Base-by-base conservation (phyloP, 2,888 invertebrate species). In the Campaea margaritaria region DNA sequence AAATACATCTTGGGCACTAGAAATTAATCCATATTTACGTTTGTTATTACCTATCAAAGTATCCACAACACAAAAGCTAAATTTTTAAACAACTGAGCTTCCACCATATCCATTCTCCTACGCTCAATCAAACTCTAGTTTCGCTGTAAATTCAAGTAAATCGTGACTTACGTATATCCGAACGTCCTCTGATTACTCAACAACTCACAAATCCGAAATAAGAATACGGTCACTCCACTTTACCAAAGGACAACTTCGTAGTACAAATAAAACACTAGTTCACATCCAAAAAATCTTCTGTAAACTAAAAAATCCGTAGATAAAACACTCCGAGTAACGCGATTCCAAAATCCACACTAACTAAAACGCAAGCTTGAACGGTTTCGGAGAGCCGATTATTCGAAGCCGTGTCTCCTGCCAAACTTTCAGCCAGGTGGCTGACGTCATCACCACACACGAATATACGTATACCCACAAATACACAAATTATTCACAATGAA, bases 351-450 rank as follows among this genome's bases (percentile, higher is more conserved):
- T 91, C 87, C 89, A 89, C 89, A 90, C 91, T 91, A 87, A 86
- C 82, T 81, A 86, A 86, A 75, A 39, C 43, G 27, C 52, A 48
- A 49, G 84, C 81, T 76, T 82, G 82, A 83, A 83, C 86, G 82
- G 78, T 84, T 87, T 83, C 78, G 79, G 87, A 86, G 85, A 85
- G 82, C 83, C 89, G 85, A 87, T 87, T 88, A 89, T 87, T 87
- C 81, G 81, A 85, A 83, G 81, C 78, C 83, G 88, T 83, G 85
- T 87, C 87, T 82, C 87, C 86, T 92, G 92, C 91, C 92, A 92
- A 92, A 90, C 82, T 83, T 90, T 90, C 87, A 75, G 85, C 74
- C 83, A 89, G 85, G 85, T 87, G 84, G 76, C 83, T 88, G 81
- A 91, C 91, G 91, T 91, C 91, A 90, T 76, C 75, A 73, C 72